These are phyloP conservation scores for Ptychadena robeensis DNA, from an alignment of 2,797 vertebrate species.

Conservation along the genomic window DNA sequence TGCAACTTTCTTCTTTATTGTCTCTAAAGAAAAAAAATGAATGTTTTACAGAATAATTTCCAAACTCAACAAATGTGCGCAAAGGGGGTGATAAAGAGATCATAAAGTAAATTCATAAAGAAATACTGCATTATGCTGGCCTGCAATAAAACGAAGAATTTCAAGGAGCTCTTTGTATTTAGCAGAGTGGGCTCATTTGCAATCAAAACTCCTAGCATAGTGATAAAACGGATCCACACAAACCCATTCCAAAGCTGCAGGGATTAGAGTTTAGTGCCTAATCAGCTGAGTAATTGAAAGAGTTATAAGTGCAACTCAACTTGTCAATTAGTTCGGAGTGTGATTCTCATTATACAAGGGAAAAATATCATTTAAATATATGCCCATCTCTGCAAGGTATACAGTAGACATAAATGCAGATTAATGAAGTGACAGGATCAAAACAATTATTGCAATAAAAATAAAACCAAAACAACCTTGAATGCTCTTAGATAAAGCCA, in stretches of 20 bases:
- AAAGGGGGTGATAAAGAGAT: slow-evolving; percentile 47
- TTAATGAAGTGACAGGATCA: not conserved
- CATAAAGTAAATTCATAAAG: slow-evolving; percentile 44
- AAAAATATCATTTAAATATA: slow-evolving; percentile 43
- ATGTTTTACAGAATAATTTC: slow-evolving; percentile 37
- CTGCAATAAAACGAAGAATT: slow-evolving; percentile 46
- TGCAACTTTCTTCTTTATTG: slow-evolving; percentile 23
- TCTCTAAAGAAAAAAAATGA: slow-evolving; percentile 25
- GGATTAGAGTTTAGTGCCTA: slow-evolving; percentile 57
- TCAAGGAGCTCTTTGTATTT: slow-evolving; percentile 46
- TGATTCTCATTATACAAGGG: slow-evolving; percentile 45
- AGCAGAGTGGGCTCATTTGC: slow-evolving; percentile 46
- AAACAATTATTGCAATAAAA: slow-evolving; percentile 3
- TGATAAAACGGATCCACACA: slow-evolving; percentile 40
- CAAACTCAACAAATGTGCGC: slow-evolving; percentile 38
- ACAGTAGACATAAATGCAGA: slow-evolving; percentile 26
- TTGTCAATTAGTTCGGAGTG: slow-evolving; percentile 53
- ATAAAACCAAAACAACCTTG: not conserved
- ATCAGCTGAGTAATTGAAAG: slow-evolving; percentile 57
- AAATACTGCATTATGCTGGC: slow-evolving; percentile 54
- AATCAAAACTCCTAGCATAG: slow-evolving; percentile 39
- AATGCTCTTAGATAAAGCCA: not conserved
- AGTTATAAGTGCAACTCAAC: slow-evolving; percentile 54
- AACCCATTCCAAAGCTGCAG: slow-evolving; percentile 47
- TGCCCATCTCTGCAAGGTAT: slow-evolving; percentile 21